Evolutionary conservation across 2,797 vertebrate genomes (phyloP).

Genomic region (Pangasius sanitwongsei): DNA sequence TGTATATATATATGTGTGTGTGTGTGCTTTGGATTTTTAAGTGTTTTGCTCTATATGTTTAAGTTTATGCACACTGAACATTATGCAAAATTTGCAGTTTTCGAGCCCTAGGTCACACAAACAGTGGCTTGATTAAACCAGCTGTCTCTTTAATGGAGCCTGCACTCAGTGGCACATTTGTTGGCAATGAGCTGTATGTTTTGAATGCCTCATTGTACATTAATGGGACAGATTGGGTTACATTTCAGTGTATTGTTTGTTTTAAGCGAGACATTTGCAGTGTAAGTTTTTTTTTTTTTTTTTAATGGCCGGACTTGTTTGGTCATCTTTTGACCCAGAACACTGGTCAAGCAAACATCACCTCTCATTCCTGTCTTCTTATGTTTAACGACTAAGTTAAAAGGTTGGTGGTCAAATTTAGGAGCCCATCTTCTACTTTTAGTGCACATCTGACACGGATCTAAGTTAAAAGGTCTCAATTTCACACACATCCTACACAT

Average conservation of each 20-base stretch:
- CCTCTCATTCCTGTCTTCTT: not conserved
- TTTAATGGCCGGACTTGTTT: not conserved
- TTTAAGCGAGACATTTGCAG: not conserved
- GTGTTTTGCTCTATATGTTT: not conserved
- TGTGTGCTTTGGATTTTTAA: not conserved
- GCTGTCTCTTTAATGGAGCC: slow-evolving; percentile 15
- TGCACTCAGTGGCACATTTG: not conserved
- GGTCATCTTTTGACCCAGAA: not conserved
- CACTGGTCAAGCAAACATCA: slow-evolving; percentile 13
- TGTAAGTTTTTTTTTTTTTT: not conserved
- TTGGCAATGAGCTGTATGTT: slow-evolving; percentile 11
- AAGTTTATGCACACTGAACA: not conserved
- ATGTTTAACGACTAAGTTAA: not conserved
- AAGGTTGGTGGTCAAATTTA: slow-evolving; percentile 15
- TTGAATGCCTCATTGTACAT: not conserved
- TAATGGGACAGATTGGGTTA: slow-evolving; percentile 11
- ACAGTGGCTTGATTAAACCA: not conserved
- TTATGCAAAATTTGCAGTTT: not conserved
- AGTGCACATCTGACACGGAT: slow-evolving; percentile 60
- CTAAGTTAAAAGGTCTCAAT: slow-evolving; percentile 57
- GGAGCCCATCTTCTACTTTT: slow-evolving; percentile 50
- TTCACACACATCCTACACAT: slow-evolving; percentile 56
- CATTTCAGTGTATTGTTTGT: not conserved
- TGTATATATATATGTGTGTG: no score
- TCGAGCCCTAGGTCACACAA: not conserved